phyloP scores from a whole-genome alignment of 2,888 invertebrate species.

The Mythimna lalbum region DNA sequence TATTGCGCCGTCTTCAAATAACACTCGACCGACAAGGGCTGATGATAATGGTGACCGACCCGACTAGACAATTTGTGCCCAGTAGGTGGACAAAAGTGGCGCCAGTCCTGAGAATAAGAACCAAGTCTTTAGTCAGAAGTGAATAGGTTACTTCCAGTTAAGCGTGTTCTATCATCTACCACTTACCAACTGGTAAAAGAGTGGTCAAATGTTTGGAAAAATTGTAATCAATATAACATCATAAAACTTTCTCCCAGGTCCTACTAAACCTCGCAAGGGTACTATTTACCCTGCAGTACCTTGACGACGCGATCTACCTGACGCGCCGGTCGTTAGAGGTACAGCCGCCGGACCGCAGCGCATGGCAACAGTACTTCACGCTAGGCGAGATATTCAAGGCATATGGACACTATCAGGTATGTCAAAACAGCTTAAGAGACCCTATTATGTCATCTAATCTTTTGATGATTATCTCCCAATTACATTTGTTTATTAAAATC shows the following conservation, averaged over 20 bases:
- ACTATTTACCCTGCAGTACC: slow-evolving; percentile 95
- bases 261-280: slow-evolving; percentile 96
- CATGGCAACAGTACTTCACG: slow-evolving; percentile 98
- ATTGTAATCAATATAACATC: not conserved
- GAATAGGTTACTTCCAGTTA: no score
- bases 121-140: no score
- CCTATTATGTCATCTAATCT: not conserved
- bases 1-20: no score
- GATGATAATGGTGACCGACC: no score
- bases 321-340: slow-evolving; percentile 96
- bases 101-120: no score
- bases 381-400: slow-evolving; percentile 98
- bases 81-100: no score
- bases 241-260: slow-evolving; percentile 83
- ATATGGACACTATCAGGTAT: slow-evolving; percentile 94
- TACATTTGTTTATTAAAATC: not conserved
- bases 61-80: no score
- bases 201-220: not conserved
- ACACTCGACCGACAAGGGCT: no score
- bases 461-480: not conserved
- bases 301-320: slow-evolving; percentile 97
- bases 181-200: no score
- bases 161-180: no score
- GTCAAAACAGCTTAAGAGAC: not conserved
- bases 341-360: slow-evolving; percentile 95